phyloP scores from a whole-genome alignment of 2,888 invertebrate species.

The Altica lythri region DNA sequence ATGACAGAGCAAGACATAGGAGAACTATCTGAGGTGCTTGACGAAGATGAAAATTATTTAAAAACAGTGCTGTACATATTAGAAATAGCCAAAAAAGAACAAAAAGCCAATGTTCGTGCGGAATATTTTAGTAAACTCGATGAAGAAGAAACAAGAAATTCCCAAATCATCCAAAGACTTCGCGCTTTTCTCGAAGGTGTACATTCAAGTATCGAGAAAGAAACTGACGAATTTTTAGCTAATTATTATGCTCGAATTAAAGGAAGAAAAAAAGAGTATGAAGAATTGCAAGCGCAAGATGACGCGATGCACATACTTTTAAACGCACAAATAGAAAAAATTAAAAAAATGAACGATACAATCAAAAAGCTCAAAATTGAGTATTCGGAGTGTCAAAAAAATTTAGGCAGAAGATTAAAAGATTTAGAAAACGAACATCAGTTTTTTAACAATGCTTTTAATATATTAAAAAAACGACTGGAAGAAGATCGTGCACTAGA shows the following conservation, averaged over 20 bases:
- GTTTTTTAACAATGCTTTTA: constrained; percentile 47
- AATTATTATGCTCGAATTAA: constrained; percentile 36
- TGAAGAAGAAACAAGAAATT: constrained; percentile 48
- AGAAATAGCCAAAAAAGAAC: constrained; percentile 55
- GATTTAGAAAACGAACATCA: constrained; percentile 53
- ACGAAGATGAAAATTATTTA: constrained; percentile 59
- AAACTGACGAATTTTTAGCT: constrained; percentile 43
- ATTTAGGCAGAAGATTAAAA: constrained; percentile 34
- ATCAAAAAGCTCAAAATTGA: constrained; percentile 46
- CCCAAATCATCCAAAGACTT: constrained; percentile 44
- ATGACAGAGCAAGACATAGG: constrained; percentile 53
- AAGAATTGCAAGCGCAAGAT: constrained; percentile 44
- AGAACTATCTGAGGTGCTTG: constrained; percentile 50
- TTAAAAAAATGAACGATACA: constrained; percentile 37
- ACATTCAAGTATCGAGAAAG: constrained; percentile 44
- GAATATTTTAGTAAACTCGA: constrained; percentile 52
- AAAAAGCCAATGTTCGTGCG: constrained; percentile 47
- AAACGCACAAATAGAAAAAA: constrained; percentile 40
- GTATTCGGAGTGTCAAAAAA: constrained; percentile 35
- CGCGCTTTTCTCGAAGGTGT: constrained; percentile 43
- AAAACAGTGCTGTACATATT: constrained; percentile 59
- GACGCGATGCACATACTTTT: constrained; percentile 45
- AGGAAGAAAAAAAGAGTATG: constrained; percentile 44
- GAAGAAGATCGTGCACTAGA: constrained; percentile 60
- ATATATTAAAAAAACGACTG: constrained; percentile 60